A percentile compares a stretch with the other conserved stretches of the same genome.
phyloP scores from a whole-genome alignment of 2,113 vertebrate genomes.

The Amphiprion ocellaris region DNA sequence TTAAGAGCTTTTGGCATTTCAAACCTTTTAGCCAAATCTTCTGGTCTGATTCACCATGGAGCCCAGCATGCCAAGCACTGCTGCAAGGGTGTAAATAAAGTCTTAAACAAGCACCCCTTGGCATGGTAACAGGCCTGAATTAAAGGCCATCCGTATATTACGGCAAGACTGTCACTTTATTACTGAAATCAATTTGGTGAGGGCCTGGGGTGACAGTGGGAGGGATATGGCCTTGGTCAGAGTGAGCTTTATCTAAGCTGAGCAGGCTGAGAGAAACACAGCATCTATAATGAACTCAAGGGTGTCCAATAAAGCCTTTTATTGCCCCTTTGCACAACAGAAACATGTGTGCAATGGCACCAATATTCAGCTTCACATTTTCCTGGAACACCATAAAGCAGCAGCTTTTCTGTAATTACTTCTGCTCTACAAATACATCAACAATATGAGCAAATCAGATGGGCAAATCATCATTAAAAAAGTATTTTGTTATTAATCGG shows the following conservation, averaged over 20 bases:
- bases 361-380: slow-evolving; percentile 1
- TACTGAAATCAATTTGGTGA: slow-evolving; percentile 91
- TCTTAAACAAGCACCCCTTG: slow-evolving; percentile 89
- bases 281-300: slow-evolving; percentile 87
- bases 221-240: slow-evolving; percentile 87
- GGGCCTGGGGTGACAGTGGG: slow-evolving; percentile 85
- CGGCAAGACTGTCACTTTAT: slow-evolving; percentile 90
- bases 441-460: slow-evolving; percentile 49
- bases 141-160: slow-evolving; percentile 90
- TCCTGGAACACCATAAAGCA: slow-evolving; percentile 32
- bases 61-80: slow-evolving; percentile 69
- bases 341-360: slow-evolving; percentile 31
- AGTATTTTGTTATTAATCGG: slow-evolving; percentile 61
- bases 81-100: slow-evolving; percentile 90
- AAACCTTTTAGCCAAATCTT: slow-evolving; percentile 80
- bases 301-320: slow-evolving; percentile 88
- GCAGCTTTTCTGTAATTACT: slow-evolving; percentile 39
- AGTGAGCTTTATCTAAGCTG: slow-evolving; percentile 90
- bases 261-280: slow-evolving; percentile 87
- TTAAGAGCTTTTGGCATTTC: slow-evolving; percentile 83
- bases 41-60: slow-evolving; percentile 84
- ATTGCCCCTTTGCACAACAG: slow-evolving; percentile 63
- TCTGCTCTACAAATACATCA: slow-evolving; percentile 51
- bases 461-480: slow-evolving; percentile 46
- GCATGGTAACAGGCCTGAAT: slow-evolving; percentile 87